Base-by-base conservation (phyloP, 1,140 invertebrate genomes). In the Nautilus pompilius region DNA sequence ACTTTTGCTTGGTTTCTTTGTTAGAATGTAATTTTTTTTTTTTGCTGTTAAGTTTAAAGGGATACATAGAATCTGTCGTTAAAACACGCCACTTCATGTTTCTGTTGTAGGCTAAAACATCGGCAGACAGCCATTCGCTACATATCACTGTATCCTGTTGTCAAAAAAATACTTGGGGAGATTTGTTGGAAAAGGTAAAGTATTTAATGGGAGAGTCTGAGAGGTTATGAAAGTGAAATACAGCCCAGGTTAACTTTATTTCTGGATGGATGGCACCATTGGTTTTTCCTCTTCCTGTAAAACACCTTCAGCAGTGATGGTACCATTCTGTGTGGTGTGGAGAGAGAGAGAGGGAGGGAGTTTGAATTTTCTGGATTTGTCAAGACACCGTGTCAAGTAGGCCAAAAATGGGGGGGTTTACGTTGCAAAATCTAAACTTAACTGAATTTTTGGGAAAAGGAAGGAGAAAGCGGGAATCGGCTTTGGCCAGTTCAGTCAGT, bases 71-170 rank as follows among this genome's bases (percentile, higher is more conserved):
- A 41, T n/a, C 36, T 41, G n/a, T 41, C 8, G 36, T 10, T 8
- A 41, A 41, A 41, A n/a, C 17, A 5, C 5, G 26, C n/a, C 5
- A 15, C 49, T 46, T 29, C 5, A 20, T 60, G 20, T 41, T 58
- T 57, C 24, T 30, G 8, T 63, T 64, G 26, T 57, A 97, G 84
- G 95, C 89, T 3, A 80, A 87, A 58, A 91, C 93, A 17, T 83
- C 90, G 59, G 83, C 82, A 33, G 87, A 89, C 49, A 84, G 87
- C 4, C 93, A 98, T 83, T 98, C 95, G 17, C 85, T 98, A 1
- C 96, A 98, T 80, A 88, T 98, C 0, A 98, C 95, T 0, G 80
- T 98, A 2, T 97, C 95, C 26, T 89, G 90, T 63, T 96, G 93
- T 78, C 95, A 98, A 78, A 89, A 89, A 72, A 95, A 95, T 75